Evolutionary conservation across 2,113 vertebrate genomes (phyloP).

Genomic region (Thermophis baileyi): DNA sequence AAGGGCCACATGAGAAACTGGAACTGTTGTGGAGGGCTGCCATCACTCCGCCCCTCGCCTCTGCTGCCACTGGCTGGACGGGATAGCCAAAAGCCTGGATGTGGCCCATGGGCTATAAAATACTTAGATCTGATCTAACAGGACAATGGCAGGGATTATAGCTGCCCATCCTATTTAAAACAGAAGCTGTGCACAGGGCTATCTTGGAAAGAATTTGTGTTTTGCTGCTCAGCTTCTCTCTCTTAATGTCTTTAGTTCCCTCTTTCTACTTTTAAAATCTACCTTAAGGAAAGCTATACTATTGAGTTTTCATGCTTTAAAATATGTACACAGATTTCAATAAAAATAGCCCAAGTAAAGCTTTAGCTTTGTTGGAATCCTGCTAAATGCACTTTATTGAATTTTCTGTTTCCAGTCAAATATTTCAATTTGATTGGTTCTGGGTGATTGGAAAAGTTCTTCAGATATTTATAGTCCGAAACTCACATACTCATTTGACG

Average conservation of each 20-base stretch:
- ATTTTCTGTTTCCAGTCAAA: neutral
- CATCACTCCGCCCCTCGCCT: too few relatives aligned
- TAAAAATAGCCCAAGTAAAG: neutral
- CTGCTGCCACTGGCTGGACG: too few relatives aligned
- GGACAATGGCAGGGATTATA: neutral
- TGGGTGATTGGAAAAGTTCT: neutral
- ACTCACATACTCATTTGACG: neutral
- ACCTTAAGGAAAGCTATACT: neutral
- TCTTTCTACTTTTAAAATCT: neutral
- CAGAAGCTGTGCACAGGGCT: neutral
- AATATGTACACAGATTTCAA: neutral
- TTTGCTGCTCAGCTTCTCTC: neutral
- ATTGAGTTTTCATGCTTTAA: neutral
- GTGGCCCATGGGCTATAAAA: neutral
- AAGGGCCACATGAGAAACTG: too few relatives aligned
- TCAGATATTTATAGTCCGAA: neutral
- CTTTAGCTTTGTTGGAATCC: neutral
- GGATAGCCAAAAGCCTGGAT: too few relatives aligned
- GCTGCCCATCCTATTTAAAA: neutral
- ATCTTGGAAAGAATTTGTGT: neutral
- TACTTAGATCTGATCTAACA: neutral
- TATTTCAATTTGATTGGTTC: neutral
- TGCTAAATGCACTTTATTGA: neutral
- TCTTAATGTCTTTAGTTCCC: neutral
- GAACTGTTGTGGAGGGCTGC: too few relatives aligned